Base-by-base conservation (phyloP, 92 coral and sea anemone species). In the Siderastrea radians region DNA sequence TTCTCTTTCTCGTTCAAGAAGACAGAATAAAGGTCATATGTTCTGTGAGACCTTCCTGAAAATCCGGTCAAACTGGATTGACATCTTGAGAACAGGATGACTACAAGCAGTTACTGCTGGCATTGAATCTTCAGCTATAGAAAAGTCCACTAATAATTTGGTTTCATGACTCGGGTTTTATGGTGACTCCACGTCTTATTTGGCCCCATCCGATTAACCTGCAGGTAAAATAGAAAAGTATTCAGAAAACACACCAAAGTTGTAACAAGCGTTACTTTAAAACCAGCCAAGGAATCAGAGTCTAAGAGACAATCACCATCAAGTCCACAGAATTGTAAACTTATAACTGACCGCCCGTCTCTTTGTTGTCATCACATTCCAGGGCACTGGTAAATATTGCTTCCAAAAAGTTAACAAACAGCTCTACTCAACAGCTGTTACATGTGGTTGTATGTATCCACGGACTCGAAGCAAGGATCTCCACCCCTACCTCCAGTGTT, bases 141-240 rank as follows among this genome's bases (percentile, higher is more conserved):
- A 50, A 77, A 7, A 47, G 69, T n/a, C n/a, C 2, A 5, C 46
- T 12, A 78, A 10, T 14, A 43, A 43, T 16, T n/a, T 14, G 19
- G 3, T 84, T 59, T 72, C 70, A 84, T 12, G 95, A 85, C 77
- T 95, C 98, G 43, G 98, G 96, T 87, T 95, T 97, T 80, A 97
- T 95, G 26, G 99, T 97, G 6, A 97, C 93, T 55, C 99, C 99
- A 53, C 99, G 81, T 86, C 99, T 81, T 65, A 97, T 97, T 80
- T 97, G 98, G 13, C 99, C 99, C 99, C 99, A 97, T 52, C 99
- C 99, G 75, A 97, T 97, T 59, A 97, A 96, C 84, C 99, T 97
- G 78, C 6, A 88, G 80, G 72, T 5, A 13, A 79, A 83, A 67
- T 50, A 61, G 43, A 51, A 10, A 15, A 59, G 47, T 1, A 16